These are phyloP conservation scores for Eudyptes chrysolophus DNA, from an alignment of 2,113 vertebrate genomes.

Conservation along the genomic window DNA sequence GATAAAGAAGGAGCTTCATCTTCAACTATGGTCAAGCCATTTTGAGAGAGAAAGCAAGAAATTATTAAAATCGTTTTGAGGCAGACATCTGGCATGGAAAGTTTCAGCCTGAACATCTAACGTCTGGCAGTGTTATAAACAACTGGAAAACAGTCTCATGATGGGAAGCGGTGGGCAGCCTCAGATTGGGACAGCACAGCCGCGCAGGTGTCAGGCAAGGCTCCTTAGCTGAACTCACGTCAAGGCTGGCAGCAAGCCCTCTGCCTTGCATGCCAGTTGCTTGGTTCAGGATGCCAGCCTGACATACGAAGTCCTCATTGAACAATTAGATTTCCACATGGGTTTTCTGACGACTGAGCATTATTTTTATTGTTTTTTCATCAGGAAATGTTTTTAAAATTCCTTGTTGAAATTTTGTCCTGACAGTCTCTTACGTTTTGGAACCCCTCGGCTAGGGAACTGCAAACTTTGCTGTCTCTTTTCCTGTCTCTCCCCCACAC, in stretches of 20 bases:
- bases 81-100: not conserved
- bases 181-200: not conserved
- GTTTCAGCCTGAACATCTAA: not conserved
- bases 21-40: not conserved
- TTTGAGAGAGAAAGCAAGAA: not conserved
- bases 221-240: not conserved
- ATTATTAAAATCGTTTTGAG: not conserved
- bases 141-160: not conserved
- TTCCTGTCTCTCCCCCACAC: not conserved
- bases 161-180: not conserved
- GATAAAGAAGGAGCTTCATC: not conserved
- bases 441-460: not conserved
- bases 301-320: not conserved
- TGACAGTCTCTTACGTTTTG: not conserved
- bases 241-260: not conserved
- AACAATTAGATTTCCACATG: not conserved
- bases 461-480: not conserved
- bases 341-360: not conserved
- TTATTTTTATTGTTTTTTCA: not conserved
- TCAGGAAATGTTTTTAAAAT: not conserved
- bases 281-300: not conserved
- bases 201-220: not conserved
- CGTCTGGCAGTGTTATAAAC: not conserved
- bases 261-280: not conserved
- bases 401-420: not conserved